Base-by-base conservation (phyloP, 2,113 vertebrate genomes). In the Leptosomus discolor region DNA sequence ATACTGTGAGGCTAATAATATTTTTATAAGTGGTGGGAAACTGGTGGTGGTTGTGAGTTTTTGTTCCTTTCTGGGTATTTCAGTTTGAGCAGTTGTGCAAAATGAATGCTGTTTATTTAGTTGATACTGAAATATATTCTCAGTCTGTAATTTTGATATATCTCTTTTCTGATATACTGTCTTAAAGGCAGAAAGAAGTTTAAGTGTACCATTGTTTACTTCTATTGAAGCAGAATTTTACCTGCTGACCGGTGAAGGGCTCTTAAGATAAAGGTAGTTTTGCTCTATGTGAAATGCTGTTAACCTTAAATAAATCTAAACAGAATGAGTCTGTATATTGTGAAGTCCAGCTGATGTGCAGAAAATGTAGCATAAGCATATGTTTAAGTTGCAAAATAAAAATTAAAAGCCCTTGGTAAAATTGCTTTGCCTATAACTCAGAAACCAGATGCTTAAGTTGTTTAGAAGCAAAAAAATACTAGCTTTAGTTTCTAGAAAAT, bases 201-300 rank as follows among this genome's bases (percentile, higher is more conserved):
- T 68, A 74, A 85, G 56, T 32, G 39, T 76, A 16, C 56, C 5
- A 30, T 85, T 92, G 70, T 86, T 95, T 94, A 75, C 74, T 87
- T 95, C 60, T 57, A 9, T 82, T n/a, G 24, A 85, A 95, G 69
- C 21, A 85, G 90, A 61, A 78, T 92, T 91, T 87, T 94, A 90
- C 94, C 84, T 95, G 56, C 65, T 95, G 90, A 95, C 87, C 90
- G 89, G 26, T 71, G 80, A 91, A 94, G 56, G 60, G 64, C 84
- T 88, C 56, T 68, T 90, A 63, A 83, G 82, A 53, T 90, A 36
- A 87, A 90, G 74, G 56, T 85, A 41, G 58, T 37, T 86, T 96
- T 91, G 54, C 79, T 94, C 83, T 70, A 27, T 32, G 16, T 15
- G 8, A 78, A 95, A 67, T 91, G n/a, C n/a, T 84, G 13, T 70